Evolutionary conservation across 2,888 invertebrate species (phyloP).

Genomic region (Lissonota sp.): DNA sequence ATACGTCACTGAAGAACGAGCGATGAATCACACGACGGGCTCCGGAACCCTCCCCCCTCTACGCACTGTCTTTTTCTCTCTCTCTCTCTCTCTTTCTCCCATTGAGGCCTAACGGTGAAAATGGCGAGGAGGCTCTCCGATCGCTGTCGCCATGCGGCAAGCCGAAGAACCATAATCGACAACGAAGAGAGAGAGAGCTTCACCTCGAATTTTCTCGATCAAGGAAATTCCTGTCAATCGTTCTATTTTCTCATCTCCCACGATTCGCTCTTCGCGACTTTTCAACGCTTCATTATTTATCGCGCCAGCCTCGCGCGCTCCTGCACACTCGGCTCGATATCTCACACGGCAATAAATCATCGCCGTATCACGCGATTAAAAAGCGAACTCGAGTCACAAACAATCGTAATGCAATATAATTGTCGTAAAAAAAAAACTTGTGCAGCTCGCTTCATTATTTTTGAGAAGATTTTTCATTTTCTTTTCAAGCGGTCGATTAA

Average conservation of each 20-base stretch:
- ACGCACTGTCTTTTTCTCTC: slow-evolving; percentile 17
- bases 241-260: slow-evolving; percentile 1
- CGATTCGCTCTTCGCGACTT: not conserved
- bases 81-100: not conserved
- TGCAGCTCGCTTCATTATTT: not conserved
- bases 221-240: slow-evolving; percentile 32
- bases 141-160: slow-evolving; percentile 63
- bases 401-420: too few species aligned
- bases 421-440: too few species aligned
- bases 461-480: not conserved
- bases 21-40: slow-evolving; percentile 67
- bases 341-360: slow-evolving; percentile 13
- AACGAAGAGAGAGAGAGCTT: slow-evolving; percentile 1
- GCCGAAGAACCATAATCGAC: slow-evolving; percentile 43
- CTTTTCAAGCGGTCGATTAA: not conserved
- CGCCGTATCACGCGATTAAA: slow-evolving; percentile 18
- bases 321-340: not conserved
- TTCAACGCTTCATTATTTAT: too few species aligned
- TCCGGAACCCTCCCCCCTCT: slow-evolving; percentile 55
- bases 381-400: not conserved
- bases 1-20: slow-evolving; percentile 65
- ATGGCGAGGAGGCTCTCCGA: slow-evolving; percentile 62
- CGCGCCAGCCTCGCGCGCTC: too few species aligned
- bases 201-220: too few species aligned
- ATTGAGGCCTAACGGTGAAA: slow-evolving; percentile 61